Evolutionary conservation across 2,888 invertebrate genomes (phyloP).

Genomic region (Eupeodes latifasciatus): DNA sequence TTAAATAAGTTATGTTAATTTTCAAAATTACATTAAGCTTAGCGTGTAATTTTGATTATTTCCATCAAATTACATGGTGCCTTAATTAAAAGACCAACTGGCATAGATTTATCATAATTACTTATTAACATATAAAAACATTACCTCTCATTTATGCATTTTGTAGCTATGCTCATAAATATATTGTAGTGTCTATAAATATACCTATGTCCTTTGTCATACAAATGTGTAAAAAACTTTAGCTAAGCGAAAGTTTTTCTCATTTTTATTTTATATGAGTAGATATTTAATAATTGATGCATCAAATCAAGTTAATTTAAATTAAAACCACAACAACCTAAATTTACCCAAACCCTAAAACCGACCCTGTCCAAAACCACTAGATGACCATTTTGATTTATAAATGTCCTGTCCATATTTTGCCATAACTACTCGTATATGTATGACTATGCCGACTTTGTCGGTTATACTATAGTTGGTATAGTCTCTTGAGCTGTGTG

Average conservation of each 20-base stretch:
- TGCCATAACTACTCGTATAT: not conserved
- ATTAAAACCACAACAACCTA: conserved; percentile 8
- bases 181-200: no score
- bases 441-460: not conserved
- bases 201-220: not conserved
- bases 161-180: no score
- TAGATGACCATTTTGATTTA: conserved; percentile 6
- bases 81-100: not conserved
- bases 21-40: not conserved
- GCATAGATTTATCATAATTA: no score
- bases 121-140: no score
- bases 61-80: not conserved
- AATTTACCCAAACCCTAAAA: not conserved
- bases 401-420: not conserved
- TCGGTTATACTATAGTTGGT: not conserved
- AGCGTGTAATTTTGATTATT: not conserved
- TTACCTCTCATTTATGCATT: no score
- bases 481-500: not conserved
- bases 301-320: conserved; percentile 22
- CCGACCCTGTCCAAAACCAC: not conserved
- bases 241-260: not conserved
- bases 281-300: conserved; percentile 11
- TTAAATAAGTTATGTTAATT: conserved; percentile 4
- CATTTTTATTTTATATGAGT: not conserved
- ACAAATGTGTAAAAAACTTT: not conserved